Conservation (phyloP, 2,888 invertebrate genomes). For the Melieria crassipennis region DNA sequence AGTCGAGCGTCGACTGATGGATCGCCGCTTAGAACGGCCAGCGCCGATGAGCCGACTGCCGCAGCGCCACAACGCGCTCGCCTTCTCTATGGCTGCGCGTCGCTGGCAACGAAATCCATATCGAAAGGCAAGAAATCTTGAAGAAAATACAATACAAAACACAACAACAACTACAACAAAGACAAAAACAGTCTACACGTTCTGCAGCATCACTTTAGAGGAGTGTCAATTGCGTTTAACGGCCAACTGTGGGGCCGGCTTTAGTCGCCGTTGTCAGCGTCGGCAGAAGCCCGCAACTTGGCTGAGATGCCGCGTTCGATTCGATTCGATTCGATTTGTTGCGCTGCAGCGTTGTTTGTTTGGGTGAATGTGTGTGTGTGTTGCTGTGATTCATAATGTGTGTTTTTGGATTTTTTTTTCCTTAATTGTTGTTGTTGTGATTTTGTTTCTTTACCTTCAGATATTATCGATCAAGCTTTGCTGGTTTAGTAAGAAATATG, state of each 20-base stretch:
- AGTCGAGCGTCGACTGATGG: no score
- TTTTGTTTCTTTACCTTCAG: not conserved
- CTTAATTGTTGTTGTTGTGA: no score
- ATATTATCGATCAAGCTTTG: constrained; percentile 17
- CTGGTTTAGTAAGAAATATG: constrained; percentile 26
- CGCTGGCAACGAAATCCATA: not conserved
- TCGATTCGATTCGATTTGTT: not conserved
- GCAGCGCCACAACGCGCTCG: no score
- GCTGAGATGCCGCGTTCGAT: not conserved
- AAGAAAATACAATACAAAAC: not conserved
- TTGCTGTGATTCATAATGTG: not conserved
- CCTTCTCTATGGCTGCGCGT: not conserved
- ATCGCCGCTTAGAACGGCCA: no score
- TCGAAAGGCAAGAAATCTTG: not conserved
- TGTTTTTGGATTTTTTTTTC: not conserved
- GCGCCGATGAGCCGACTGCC: no score
- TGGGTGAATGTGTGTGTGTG: not conserved
- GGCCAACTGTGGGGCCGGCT: not conserved
- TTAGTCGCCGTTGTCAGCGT: no score
- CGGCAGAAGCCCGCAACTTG: not conserved
- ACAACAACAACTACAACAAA: no score
- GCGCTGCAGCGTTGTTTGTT: constrained; percentile 5
- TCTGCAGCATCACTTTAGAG: constrained; percentile 49
- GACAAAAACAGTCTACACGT: not conserved
- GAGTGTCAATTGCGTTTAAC: constrained; percentile 58